Evolutionary conservation across 2,888 invertebrate species (phyloP).

Genomic region (Hoplodrina ambigua): DNA sequence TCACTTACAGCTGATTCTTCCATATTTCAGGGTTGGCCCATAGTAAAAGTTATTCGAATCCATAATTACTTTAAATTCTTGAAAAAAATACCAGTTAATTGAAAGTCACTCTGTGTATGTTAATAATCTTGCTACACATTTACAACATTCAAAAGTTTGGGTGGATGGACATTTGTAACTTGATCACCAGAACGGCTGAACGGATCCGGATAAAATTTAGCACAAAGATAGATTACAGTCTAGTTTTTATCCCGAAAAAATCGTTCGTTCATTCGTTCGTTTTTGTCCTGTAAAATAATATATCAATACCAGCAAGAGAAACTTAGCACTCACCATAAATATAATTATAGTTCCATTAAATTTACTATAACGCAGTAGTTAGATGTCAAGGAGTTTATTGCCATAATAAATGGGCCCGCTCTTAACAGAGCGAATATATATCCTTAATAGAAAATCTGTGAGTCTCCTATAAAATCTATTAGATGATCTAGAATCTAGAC

Average conservation of each 20-base stretch:
- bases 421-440: conserved; percentile 31
- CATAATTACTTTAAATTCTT: no score
- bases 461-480: conserved; percentile 36
- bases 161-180: no score
- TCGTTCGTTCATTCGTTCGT: no score
- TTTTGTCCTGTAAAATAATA: no score
- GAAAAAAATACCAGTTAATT: no score
- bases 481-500: conserved; percentile 41
- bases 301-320: conserved; percentile 1
- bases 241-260: no score
- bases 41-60: not conserved
- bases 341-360: conserved; percentile 26
- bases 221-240: no score
- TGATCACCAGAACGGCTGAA: no score
- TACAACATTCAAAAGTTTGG: no score
- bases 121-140: no score
- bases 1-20: not conserved
- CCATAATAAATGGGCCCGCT: conserved; percentile 42
- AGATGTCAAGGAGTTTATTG: conserved; percentile 48
- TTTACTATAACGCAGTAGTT: conserved; percentile 49
- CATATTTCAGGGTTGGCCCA: not conserved
- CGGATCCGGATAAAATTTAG: no score
- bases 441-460: conserved; percentile 50
- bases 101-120: no score
- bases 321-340: conserved; percentile 4